Base-by-base conservation (phyloP, 2,888 invertebrate species). In the Sympetrum striolatum region DNA sequence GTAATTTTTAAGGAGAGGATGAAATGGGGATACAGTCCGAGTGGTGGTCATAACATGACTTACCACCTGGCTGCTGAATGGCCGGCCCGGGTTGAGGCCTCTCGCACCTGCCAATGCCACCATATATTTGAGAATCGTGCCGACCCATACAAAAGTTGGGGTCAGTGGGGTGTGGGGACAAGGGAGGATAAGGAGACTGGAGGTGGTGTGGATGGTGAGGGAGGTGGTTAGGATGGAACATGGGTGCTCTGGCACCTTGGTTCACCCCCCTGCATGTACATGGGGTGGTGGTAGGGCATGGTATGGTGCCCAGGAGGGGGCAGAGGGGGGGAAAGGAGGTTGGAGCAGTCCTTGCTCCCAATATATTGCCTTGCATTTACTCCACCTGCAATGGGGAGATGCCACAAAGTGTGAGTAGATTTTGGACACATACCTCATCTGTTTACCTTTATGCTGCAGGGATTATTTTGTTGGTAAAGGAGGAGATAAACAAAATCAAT, bases 141-240 rank as follows among this genome's bases (percentile, higher is more conserved):
- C 95, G 95, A 94, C 95, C 95, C 94, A 95, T 95, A 95, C 95
- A 95, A 94, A 95, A 95, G 94, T 95, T 95, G 94, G 94, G 94
- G 93, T 94, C 94, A 93, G 94, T 94, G 94, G 91, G 90, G 91
- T 91, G 93, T 93, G 92, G 93, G 94, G 93, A 93, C 93, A 93
- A 94, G 92, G 93, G 94, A 93, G 92, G 94, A 94, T 93, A 95
- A 93, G 93, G 94, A 92, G 93, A 92, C 92, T 91, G 94, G 92
- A 93, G 94, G 93, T 93, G 93, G 92, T 93, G 94, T 92, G 93
- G 91, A 31, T 53, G 80, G 53, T 48, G 90, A 37, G 86, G 86
- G 6, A 37, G 60, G n/a, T 60, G 86, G 58, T 58, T 44, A 0
- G 80, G 39, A 60, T 86, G 86, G 86, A 64, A 86, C 86, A 86